Evolutionary conservation across 1,140 invertebrate genomes (phyloP).

Genomic region (Eciton burchellii): DNA sequence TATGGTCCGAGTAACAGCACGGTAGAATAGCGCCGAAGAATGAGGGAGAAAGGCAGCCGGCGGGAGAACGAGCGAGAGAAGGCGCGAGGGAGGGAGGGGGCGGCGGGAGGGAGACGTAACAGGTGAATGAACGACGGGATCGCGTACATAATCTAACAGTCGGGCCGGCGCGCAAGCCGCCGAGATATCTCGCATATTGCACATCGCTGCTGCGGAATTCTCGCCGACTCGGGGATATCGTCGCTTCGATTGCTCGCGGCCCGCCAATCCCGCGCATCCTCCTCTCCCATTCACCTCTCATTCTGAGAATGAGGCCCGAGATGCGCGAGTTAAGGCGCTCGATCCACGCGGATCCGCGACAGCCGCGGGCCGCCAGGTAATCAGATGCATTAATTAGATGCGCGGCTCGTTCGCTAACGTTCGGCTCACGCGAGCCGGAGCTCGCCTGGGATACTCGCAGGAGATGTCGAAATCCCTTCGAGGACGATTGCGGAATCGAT

Average conservation of each 20-base stretch:
- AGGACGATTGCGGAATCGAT: slow-evolving; percentile 22
- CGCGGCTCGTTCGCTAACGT: no score
- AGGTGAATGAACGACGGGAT: slow-evolving; percentile 83
- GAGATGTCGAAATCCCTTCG: not conserved
- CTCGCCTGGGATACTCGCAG: not conserved
- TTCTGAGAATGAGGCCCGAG: no score
- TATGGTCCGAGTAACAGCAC: slow-evolving; percentile 77
- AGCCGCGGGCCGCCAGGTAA: no score
- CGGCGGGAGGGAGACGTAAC: slow-evolving; percentile 69
- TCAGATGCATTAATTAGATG: no score
- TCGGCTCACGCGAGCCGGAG: not conserved
- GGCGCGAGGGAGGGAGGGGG: slow-evolving; percentile 33
- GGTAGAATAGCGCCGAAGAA: slow-evolving; percentile 73
- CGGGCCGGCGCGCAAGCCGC: slow-evolving; percentile 36
- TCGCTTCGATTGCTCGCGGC: slow-evolving; percentile 60
- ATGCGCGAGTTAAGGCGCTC: slow-evolving; percentile 7
- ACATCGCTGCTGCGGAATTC: slow-evolving; percentile 60
- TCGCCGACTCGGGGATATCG: slow-evolving; percentile 73
- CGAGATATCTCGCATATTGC: slow-evolving; percentile 76
- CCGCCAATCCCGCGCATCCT: slow-evolving; percentile 48
- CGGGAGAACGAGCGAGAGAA: slow-evolving; percentile 14
- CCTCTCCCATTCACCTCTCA: slow-evolving; percentile 57
- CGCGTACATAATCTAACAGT: slow-evolving; percentile 56
- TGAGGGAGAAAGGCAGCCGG: slow-evolving; percentile 59
- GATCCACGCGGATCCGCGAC: not conserved